Evolutionary conservation across 2,113 vertebrate genomes (phyloP).

Genomic region (Macrotus californicus): DNA sequence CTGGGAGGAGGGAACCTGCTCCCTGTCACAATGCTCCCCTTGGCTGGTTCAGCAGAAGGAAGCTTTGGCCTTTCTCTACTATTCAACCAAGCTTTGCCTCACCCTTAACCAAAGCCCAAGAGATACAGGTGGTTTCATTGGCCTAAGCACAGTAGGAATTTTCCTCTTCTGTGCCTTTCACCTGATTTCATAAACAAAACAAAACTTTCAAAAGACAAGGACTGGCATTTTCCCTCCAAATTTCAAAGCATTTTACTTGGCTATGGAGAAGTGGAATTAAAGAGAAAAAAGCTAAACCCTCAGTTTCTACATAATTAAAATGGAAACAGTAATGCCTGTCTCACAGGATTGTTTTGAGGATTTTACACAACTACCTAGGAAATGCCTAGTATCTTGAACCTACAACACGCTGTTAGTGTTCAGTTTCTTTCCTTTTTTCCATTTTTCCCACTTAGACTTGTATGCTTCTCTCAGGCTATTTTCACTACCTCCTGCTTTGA

Average conservation of each 20-base stretch:
- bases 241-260: background rate
- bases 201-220: background rate
- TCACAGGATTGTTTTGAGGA: background rate
- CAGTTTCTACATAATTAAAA: background rate
- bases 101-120: background rate
- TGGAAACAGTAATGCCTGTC: background rate
- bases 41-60: background rate
- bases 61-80: background rate
- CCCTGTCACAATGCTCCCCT: background rate
- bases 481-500: background rate
- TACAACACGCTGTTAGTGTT: background rate
- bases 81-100: background rate
- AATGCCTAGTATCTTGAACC: background rate
- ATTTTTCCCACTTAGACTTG: background rate
- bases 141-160: background rate
- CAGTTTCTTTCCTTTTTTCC: background rate
- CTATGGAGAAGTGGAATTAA: background rate
- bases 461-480: background rate
- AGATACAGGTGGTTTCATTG: background rate
- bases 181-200: background rate
- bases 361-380: background rate
- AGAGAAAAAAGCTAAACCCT: background rate
- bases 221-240: background rate
- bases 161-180: background rate
- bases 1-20: background rate